These are phyloP conservation scores for Lottia scabra DNA, from an alignment of 2,888 invertebrate genomes.

Conservation along the genomic window DNA sequence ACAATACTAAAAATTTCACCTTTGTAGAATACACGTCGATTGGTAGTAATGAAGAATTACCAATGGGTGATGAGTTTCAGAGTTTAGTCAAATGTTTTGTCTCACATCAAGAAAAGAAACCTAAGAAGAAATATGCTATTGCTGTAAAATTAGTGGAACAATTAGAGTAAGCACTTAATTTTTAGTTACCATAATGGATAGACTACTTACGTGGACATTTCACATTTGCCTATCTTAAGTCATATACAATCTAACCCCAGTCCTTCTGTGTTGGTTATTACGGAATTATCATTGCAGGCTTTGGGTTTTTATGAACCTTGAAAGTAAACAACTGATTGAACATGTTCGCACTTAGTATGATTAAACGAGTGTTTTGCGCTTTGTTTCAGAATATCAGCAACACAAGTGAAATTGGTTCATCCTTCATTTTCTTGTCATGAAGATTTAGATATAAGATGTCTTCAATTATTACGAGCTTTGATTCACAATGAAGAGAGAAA, in stretches of 20 bases:
- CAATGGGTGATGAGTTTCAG: conserved; percentile 68
- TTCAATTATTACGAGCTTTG: conserved; percentile 65
- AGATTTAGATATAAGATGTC: conserved; percentile 65
- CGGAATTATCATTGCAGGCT: no score
- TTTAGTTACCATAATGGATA: no score
- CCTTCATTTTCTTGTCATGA: conserved; percentile 47
- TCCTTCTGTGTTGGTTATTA: no score
- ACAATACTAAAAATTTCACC: not conserved
- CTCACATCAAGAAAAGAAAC: conserved; percentile 56
- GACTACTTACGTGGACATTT: no score
- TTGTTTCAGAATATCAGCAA: conserved; percentile 50
- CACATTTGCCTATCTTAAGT: no score
- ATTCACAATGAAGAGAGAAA: conserved; percentile 67
- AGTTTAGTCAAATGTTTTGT: conserved; percentile 61
- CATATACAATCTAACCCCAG: no score
- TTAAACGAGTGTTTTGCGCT: not conserved
- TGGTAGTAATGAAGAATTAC: conserved; percentile 66
- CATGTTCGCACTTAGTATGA: not conserved
- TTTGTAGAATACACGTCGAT: conserved; percentile 62
- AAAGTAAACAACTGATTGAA: no score
- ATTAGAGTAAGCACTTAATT: conserved; percentile 53
- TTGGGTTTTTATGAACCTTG: no score
- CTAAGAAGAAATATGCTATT: conserved; percentile 47
- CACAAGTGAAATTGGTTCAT: conserved; percentile 38
- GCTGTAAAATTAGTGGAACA: conserved; percentile 63